Percentiles rank a stretch among this genome's conserved stretches.
Evolutionary conservation across 2,113 vertebrate genomes (phyloP).

Genomic region (Aphyosemion australe): DNA sequence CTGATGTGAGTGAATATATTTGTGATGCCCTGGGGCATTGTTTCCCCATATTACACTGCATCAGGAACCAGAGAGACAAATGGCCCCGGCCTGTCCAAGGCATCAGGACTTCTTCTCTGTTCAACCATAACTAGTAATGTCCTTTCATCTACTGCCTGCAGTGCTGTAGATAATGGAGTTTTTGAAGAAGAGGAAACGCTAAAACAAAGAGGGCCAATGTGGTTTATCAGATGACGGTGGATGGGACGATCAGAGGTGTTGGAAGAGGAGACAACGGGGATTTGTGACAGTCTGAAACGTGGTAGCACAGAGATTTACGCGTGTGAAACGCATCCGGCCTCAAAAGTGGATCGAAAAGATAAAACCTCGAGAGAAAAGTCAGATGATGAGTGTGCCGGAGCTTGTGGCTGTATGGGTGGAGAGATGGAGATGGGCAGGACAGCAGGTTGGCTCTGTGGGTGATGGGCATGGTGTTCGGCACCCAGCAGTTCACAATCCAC

Average conservation of each 20-base stretch:
- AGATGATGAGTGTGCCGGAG: constrained; percentile 21
- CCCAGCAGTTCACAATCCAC: constrained; percentile 44
- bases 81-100: constrained; percentile 60
- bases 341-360: constrained; percentile 2
- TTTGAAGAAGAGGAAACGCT: constrained; percentile 54
- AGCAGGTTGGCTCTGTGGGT: constrained; percentile 62
- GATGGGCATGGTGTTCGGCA: constrained; percentile 53
- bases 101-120: constrained; percentile 58
- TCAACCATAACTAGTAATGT: constrained; percentile 67
- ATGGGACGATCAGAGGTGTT: constrained; percentile 37
- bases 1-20: constrained; percentile 70
- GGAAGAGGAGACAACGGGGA: constrained; percentile 6
- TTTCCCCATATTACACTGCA: constrained; percentile 68
- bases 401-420: constrained; percentile 31
- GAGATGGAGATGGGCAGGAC: constrained; percentile 40
- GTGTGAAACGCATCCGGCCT: constrained; percentile 8
- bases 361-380: constrained; percentile 4
- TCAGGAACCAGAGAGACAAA: constrained; percentile 71
- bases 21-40: constrained; percentile 61
- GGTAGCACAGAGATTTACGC: not conserved
- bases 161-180: constrained; percentile 57
- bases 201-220: constrained; percentile 46
- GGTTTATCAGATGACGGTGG: constrained; percentile 30
- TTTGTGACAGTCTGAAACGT: not conserved
- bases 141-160: constrained; percentile 62